These are phyloP conservation scores for Meloidogyne floridensis DNA, from an alignment of 1,140 invertebrate genomes.

Conservation along the genomic window DNA sequence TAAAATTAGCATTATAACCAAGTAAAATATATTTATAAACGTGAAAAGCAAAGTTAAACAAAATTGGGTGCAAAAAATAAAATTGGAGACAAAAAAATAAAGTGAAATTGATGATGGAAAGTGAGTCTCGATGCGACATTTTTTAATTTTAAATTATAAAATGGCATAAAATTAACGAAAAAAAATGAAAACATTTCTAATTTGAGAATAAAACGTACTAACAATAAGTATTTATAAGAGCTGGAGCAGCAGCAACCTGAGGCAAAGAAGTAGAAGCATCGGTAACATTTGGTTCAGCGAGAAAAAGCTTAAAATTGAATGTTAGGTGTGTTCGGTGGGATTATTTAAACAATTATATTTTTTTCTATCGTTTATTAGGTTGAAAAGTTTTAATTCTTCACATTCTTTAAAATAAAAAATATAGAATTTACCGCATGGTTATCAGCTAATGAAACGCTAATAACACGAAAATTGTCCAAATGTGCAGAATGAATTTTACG, in stretches of 20 bases:
- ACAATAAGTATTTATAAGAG: background rate
- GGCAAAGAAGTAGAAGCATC: background rate
- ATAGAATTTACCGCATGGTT: conserved; percentile 45
- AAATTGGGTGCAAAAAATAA: background rate
- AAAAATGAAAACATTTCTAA: background rate
- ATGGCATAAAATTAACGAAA: background rate
- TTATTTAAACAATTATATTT: no score
- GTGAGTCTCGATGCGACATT: conserved; percentile 5
- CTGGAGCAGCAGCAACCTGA: background rate
- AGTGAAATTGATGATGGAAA: background rate
- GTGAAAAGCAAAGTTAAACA: background rate
- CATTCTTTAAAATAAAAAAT: background rate
- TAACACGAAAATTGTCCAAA: conserved; percentile 55
- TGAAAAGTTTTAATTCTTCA: no score
- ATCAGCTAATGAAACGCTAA: conserved; percentile 57
- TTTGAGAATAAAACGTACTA: background rate
- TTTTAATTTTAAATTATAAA: background rate
- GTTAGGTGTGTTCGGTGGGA: background rate
- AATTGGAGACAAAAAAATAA: background rate
- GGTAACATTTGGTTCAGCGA: background rate
- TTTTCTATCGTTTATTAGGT: no score
- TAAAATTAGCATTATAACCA: background rate
- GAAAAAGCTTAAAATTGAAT: conserved; percentile 1
- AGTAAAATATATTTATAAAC: background rate
- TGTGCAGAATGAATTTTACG: conserved; percentile 54